Conservation (phyloP, 2,797 vertebrate species). For the Notolabrus celidotus region DNA sequence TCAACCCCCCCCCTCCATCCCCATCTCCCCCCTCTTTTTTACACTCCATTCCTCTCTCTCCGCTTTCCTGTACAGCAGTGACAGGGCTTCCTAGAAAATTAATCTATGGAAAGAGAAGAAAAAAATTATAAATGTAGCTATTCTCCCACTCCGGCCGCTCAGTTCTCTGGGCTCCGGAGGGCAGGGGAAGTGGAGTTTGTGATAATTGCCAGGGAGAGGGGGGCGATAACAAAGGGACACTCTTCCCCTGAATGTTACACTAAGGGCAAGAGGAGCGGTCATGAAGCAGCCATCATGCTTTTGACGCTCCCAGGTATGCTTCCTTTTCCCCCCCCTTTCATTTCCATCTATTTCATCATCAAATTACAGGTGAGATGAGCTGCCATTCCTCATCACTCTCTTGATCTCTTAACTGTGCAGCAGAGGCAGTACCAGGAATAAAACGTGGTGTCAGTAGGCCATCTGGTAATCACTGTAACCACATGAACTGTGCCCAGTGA, state of each 20-base stretch:
- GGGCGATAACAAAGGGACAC: conserved; percentile 86
- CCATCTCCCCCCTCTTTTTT: conserved; percentile 48
- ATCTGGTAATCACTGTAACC: conserved; percentile 53
- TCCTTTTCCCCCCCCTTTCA: conserved; percentile 53
- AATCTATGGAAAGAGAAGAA: conserved; percentile 88
- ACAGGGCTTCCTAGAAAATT: conserved; percentile 90
- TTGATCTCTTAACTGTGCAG: conserved; percentile 73
- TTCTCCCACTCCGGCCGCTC: conserved; percentile 84
- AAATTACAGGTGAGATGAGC: conserved; percentile 85
- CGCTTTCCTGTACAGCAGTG: conserved; percentile 82
- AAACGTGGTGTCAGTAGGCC: conserved; percentile 52
- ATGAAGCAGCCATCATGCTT: conserved; percentile 74
- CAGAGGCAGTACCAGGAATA: conserved; percentile 31
- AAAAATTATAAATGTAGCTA: conserved; percentile 90
- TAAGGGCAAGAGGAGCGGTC: conserved; percentile 84
- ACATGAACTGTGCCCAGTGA: conserved; percentile 34
- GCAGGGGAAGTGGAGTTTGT: conserved; percentile 86
- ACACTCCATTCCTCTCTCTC: conserved; percentile 71
- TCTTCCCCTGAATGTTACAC: conserved; percentile 86
- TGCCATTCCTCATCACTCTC: conserved; percentile 67
- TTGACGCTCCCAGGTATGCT: conserved; percentile 76
- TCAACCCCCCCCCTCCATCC: conserved; percentile 43
- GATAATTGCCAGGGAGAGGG: conserved; percentile 87
- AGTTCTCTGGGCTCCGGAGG: conserved; percentile 84
- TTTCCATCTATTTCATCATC: conserved; percentile 76